Evolutionary conservation across 2,113 vertebrate genomes (phyloP), one percentile per base, ranked within the genome.

Genomic region (Typhlomys cinereus): DNA sequence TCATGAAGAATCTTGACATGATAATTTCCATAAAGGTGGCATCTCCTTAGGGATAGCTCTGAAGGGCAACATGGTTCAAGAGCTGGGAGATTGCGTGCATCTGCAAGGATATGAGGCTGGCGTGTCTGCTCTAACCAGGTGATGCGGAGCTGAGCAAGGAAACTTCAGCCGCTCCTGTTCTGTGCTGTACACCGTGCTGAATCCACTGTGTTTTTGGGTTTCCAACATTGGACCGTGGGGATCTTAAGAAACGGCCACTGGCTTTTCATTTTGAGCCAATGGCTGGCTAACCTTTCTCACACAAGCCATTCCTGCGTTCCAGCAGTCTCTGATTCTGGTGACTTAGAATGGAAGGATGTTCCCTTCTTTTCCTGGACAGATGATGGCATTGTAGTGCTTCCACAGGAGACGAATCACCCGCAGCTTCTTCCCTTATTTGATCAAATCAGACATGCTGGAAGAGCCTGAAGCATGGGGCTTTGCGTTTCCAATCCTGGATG

Each of bases 301-400:
- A 57, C 67, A 66, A 92, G 36, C 44, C 15, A 85, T 85, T 85
- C 44, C 64, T 91, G 57, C 87, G 48, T 92, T 80, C 74, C 15
- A 4, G 34, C 1, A 5, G n/a, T n/a, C 27, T 61, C 46, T 17
- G 25, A 50, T 78, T 48, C 81, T 73, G 90, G 64, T 54, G 41
- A 75, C n/a, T n/a, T 34, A 39, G 36, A 23, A 5, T 10, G 23
- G 85, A 10, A 62, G 75, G 67, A 59, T 29, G 52, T 96, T 95
- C 94, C 91, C 96, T 98, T 70, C 96, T 0, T 96, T 91, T 94
- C 96, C 95, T 87, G 96, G 95, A 98, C 97, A 97, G 98, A 97
- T 46, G 98, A 98, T 97, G 97, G 97, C 98, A 98, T 97, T 61
- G 46, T 95, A 96, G 96, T 80, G 66, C 96, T 97, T 93, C 88